These are phyloP conservation scores for Sebastes paucispinis DNA, from an alignment of 2,797 vertebrate species.

Conservation along the genomic window DNA sequence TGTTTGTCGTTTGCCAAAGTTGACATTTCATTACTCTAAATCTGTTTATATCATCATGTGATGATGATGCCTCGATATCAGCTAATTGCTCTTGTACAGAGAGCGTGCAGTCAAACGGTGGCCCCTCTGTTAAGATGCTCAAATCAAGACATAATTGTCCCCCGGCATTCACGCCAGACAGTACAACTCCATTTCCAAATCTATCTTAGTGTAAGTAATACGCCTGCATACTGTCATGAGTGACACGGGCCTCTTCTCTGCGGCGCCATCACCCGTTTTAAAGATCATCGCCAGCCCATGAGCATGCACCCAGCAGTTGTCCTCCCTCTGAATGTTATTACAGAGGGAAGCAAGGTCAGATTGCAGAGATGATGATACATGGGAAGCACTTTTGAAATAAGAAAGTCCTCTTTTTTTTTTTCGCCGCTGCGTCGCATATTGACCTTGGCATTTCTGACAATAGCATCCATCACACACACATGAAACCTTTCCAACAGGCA, in stretches of 20 bases:
- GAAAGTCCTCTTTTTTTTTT: constrained; percentile 83
- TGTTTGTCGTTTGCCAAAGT: constrained; percentile 47
- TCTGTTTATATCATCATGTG: constrained; percentile 37
- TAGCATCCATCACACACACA: constrained; percentile 93
- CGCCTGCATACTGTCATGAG: constrained; percentile 74
- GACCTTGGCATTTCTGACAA: constrained; percentile 98
- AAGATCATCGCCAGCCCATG: constrained; percentile 85
- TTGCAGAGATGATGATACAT: constrained; percentile 93
- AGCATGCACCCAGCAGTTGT: constrained; percentile 91
- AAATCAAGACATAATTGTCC: constrained; percentile 67
- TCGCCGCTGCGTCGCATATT: constrained; percentile 88
- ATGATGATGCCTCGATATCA: constrained; percentile 22
- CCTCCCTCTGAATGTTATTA: constrained; percentile 91
- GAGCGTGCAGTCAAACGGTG: constrained; percentile 29
- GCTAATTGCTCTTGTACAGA: constrained; percentile 54
- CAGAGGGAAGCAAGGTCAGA: constrained; percentile 93
- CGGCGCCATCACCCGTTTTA: constrained; percentile 85
- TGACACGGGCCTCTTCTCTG: constrained; percentile 81
- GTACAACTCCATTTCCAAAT: constrained; percentile 68
- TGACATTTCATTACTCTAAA: constrained; percentile 37
- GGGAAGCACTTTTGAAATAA: constrained; percentile 89
- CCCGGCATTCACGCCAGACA: constrained; percentile 32
- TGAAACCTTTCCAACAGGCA: constrained; percentile 92
- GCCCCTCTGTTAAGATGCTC: constrained; percentile 46
- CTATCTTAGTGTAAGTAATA: constrained; percentile 80